A percentile compares a stretch with the other conserved stretches of the same genome.
Conservation (phyloP, 2,888 invertebrate genomes). For the Isoperla grammatica region DNA sequence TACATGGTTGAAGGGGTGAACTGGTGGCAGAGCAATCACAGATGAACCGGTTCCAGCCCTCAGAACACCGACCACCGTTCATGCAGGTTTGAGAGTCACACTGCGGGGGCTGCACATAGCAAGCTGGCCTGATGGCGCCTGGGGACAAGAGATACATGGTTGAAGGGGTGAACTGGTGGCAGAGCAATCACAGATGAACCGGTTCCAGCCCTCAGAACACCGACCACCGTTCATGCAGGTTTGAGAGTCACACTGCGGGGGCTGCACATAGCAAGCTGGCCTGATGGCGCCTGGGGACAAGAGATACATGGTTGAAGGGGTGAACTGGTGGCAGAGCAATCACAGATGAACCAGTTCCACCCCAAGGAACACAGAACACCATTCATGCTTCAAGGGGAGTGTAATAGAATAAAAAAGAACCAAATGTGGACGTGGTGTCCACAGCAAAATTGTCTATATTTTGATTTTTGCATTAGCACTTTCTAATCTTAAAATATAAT, state of each 20-base stretch:
- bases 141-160: constrained; percentile 27
- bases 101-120: constrained; percentile 74
- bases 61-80: constrained; percentile 80
- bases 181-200: constrained; percentile 89
- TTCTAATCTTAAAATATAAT: too few species aligned
- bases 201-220: constrained; percentile 93
- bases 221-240: constrained; percentile 86
- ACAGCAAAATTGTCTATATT: too few species aligned
- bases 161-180: constrained; percentile 75
- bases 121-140: constrained; percentile 86
- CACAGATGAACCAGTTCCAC: constrained; percentile 92
- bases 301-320: too few species aligned
- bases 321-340: constrained; percentile 85
- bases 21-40: constrained; percentile 89
- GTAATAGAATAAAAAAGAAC: too few species aligned
- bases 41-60: constrained; percentile 92
- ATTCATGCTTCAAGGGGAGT: too few species aligned
- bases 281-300: constrained; percentile 68
- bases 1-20: constrained; percentile 44
- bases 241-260: constrained; percentile 72
- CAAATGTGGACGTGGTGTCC: too few species aligned
- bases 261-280: constrained; percentile 79
- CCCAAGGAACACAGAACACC: constrained; percentile 85
- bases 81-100: constrained; percentile 83
- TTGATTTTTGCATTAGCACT: too few species aligned